Percentiles rank a stretch among this genome's conserved stretches.
phyloP scores from a whole-genome alignment of 2,797 vertebrate genomes.

The Notamacropus eugenii region DNA sequence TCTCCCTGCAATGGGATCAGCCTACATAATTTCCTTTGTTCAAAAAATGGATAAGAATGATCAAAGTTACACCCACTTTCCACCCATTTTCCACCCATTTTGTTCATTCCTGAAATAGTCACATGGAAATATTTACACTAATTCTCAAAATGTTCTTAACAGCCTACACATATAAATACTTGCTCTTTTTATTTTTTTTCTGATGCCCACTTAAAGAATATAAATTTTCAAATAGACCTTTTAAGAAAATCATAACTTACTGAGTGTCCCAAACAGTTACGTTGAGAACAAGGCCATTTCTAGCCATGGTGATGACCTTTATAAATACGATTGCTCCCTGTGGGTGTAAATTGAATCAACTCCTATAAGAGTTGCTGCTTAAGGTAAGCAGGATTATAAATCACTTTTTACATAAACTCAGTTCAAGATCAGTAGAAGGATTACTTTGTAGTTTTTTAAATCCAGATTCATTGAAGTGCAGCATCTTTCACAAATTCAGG shows the following conservation, averaged over 20 bases:
- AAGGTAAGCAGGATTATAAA: constrained; percentile 41
- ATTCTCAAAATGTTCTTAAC: background rate
- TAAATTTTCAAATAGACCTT: background rate
- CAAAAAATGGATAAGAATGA: background rate
- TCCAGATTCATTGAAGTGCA: background rate
- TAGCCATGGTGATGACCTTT: constrained; percentile 43
- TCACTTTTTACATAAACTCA: background rate
- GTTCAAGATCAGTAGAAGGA: background rate
- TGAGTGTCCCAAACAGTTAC: constrained; percentile 1
- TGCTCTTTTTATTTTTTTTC: background rate
- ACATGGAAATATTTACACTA: background rate
- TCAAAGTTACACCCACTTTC: background rate
- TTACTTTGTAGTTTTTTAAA: background rate
- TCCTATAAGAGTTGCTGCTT: constrained; percentile 3
- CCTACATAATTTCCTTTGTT: background rate
- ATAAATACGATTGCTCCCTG: constrained; percentile 19
- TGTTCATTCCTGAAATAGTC: background rate
- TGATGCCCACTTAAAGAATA: background rate
- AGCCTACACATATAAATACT: background rate
- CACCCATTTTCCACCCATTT: constrained; percentile 1
- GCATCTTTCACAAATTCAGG: background rate
- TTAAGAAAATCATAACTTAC: constrained; percentile 38
- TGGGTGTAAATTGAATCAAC: constrained; percentile 18
- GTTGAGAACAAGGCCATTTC: constrained; percentile 43
- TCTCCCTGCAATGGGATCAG: background rate